These are phyloP conservation scores for Caenorhabditis tropicalis DNA, from an alignment of 1,140 invertebrate genomes.

Conservation along the genomic window DNA sequence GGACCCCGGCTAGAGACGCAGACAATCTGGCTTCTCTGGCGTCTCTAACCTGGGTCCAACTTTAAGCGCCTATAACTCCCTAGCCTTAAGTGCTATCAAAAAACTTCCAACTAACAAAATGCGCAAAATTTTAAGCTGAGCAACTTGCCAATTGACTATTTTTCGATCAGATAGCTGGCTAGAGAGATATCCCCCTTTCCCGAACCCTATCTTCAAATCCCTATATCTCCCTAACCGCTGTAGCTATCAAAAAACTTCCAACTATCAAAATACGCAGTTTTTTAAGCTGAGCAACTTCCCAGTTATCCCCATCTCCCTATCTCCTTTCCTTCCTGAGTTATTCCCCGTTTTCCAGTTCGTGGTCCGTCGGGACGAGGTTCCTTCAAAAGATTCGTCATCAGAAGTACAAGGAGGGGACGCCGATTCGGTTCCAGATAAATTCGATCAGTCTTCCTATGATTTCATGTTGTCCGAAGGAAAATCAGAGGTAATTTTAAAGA, in stretches of 20 bases:
- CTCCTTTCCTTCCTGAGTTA: background rate
- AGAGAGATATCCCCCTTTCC: too few relatives aligned
- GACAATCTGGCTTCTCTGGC: too few relatives aligned
- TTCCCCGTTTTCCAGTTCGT: background rate
- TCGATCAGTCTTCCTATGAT: slow-evolving; percentile 40
- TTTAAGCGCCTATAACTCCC: too few relatives aligned
- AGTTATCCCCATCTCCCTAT: background rate
- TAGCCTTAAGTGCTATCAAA: too few relatives aligned
- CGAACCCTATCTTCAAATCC: background rate
- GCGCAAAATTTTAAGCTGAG: too few relatives aligned
- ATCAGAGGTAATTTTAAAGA: slow-evolving; percentile 12
- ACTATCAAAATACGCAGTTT: background rate
- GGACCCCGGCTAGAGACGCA: too few relatives aligned
- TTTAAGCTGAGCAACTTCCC: background rate
- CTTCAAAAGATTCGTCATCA: background rate
- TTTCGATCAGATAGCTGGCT: too few relatives aligned
- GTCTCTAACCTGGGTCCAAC: too few relatives aligned
- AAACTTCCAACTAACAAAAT: too few relatives aligned
- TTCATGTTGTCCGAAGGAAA: slow-evolving; percentile 51
- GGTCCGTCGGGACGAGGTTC: background rate
- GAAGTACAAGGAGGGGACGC: background rate
- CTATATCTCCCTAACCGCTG: background rate
- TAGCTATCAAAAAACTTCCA: background rate
- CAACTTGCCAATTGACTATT: too few relatives aligned
- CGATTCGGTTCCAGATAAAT: background rate